Percentiles rank a stretch among this genome's conserved stretches.
Evolutionary conservation across 35 echinoderm and acorn worm species (phyloP).

Genomic region (Ptychodera flava): DNA sequence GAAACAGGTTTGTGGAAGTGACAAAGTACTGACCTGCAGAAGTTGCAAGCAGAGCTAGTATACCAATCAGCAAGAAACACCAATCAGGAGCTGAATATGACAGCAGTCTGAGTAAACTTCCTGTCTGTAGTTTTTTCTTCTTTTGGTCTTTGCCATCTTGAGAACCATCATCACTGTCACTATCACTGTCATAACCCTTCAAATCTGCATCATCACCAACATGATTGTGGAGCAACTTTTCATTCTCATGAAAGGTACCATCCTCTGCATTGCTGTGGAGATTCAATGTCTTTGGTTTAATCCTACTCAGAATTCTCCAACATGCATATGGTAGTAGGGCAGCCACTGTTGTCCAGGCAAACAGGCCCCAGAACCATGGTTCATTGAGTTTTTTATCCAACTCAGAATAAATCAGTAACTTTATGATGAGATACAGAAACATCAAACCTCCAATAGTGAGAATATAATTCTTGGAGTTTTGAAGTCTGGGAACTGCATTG

Average conservation of each 20-base stretch:
- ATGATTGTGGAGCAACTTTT: not conserved
- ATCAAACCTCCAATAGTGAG: conserved; percentile 9
- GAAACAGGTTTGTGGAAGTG: too few species aligned
- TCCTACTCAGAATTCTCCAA: conserved; percentile 8
- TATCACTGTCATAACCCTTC: not conserved
- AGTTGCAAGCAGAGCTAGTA: conserved; percentile 24
- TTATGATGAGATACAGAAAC: conserved; percentile 19
- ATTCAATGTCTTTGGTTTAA: not conserved
- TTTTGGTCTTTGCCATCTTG: not conserved
- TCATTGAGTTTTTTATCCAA: conserved; percentile 10
- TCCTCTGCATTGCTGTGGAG: not conserved
- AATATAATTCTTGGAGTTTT: conserved; percentile 2
- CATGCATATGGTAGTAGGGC: not conserved
- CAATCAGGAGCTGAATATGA: conserved; percentile 40
- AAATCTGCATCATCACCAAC: not conserved
- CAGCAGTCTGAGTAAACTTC: conserved; percentile 18
- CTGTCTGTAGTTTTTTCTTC: not conserved
- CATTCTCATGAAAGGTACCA: not conserved
- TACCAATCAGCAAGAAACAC: conserved; percentile 18
- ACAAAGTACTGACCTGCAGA: conserved; percentile 48
- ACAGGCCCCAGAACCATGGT: conserved; percentile 46
- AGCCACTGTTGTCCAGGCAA: conserved; percentile 28
- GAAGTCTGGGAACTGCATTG: conserved; percentile 20
- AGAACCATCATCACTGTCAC: not conserved
- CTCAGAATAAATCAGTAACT: conserved; percentile 45